These are phyloP conservation scores for Muntiacus muntjak DNA, from an alignment of 2,113 vertebrate species.

Conservation along the genomic window DNA sequence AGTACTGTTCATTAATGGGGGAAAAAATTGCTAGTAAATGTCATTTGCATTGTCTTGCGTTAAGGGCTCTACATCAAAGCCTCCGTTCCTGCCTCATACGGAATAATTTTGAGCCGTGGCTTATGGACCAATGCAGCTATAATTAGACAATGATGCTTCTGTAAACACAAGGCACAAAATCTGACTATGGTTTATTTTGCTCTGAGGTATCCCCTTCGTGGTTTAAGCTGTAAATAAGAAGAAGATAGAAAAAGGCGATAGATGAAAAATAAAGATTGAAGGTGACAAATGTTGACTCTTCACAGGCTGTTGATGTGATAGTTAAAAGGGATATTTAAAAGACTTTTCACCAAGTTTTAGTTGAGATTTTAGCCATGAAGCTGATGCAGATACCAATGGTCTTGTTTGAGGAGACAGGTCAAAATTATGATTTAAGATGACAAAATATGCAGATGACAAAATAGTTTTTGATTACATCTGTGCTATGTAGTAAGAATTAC, in stretches of 20 bases:
- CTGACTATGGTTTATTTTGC: slow-evolving; percentile 71
- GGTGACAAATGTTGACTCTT: slow-evolving; percentile 17
- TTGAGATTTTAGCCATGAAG: neutral
- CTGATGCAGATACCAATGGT: neutral
- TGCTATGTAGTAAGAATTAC: neutral
- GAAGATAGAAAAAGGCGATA: neutral
- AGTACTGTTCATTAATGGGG: slow-evolving; percentile 91
- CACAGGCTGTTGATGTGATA: neutral
- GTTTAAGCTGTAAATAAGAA: slow-evolving; percentile 68
- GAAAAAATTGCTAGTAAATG: slow-evolving; percentile 88
- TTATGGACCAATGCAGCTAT: slow-evolving; percentile 75
- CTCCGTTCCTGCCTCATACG: slow-evolving; percentile 77
- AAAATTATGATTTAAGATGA: neutral
- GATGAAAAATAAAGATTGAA: neutral
- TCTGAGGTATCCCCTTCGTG: slow-evolving; percentile 50
- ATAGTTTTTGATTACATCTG: neutral
- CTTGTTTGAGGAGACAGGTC: neutral
- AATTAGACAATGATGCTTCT: slow-evolving; percentile 79
- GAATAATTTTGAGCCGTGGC: slow-evolving; percentile 78
- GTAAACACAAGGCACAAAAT: slow-evolving; percentile 74
- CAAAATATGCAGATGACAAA: neutral
- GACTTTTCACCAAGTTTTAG: neutral
- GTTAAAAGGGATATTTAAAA: neutral
- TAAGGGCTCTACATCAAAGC: slow-evolving; percentile 89
- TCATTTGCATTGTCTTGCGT: slow-evolving; percentile 89